These are phyloP conservation scores for Odontophorus gujanensis DNA, from an alignment of 2,113 vertebrate species.

Conservation along the genomic window DNA sequence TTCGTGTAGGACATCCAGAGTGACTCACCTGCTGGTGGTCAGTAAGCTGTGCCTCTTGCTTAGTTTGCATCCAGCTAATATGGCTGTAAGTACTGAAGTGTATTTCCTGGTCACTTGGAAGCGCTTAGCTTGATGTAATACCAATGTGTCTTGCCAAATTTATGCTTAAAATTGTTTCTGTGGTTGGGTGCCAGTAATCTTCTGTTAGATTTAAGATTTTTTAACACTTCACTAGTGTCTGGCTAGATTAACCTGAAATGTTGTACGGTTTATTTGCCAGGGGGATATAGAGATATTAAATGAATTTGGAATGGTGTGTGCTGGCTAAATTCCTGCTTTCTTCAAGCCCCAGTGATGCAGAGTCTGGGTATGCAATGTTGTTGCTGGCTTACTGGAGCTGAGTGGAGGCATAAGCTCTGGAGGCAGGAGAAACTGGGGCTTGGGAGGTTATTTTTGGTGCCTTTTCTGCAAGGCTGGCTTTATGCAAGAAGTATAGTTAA, in stretches of 20 bases:
- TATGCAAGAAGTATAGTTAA: background rate
- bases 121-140: conserved; percentile 52
- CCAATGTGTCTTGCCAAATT: conserved; percentile 55
- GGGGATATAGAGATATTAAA: conserved; percentile 35
- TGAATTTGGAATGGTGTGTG: conserved; percentile 51
- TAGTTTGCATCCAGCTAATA: conserved; percentile 30
- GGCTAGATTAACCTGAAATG: conserved; percentile 26
- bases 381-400: conserved; percentile 34
- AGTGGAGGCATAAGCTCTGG: conserved; percentile 1
- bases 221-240: conserved; percentile 2
- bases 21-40: background rate
- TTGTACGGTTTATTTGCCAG: conserved; percentile 58
- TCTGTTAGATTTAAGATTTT: conserved; percentile 39
- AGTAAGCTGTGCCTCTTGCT: conserved; percentile 20
- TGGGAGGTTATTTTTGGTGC: background rate
- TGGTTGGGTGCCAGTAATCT: conserved; percentile 50
- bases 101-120: conserved; percentile 62
- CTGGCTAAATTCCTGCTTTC: conserved; percentile 42
- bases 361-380: background rate
- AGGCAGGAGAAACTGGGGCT: background rate
- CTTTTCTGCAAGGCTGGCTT: conserved; percentile 8
- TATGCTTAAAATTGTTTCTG: conserved; percentile 51
- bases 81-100: conserved; percentile 47
- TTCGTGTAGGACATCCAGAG: background rate
- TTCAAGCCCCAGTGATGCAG: conserved; percentile 20